Conservation (phyloP, 2,113 vertebrate species). For the Scortum barcoo region DNA sequence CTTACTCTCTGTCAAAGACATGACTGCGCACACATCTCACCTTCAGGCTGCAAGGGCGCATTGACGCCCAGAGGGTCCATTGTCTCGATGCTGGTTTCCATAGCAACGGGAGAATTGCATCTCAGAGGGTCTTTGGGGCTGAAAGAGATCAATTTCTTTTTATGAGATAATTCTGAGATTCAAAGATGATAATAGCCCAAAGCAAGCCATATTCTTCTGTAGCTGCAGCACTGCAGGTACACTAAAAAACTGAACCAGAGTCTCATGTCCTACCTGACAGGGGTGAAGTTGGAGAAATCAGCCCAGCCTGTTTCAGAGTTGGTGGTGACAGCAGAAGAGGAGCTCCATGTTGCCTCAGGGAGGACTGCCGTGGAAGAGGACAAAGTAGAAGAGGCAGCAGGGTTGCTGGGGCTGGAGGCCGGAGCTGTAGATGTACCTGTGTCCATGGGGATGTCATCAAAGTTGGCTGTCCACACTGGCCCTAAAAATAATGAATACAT, state of each 20-base stretch:
- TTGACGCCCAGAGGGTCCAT: conserved; percentile 90
- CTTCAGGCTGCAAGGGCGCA: conserved; percentile 85
- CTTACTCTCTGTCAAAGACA: not conserved
- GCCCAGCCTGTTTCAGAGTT: conserved; percentile 93
- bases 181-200: not conserved
- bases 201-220: not conserved
- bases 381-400: conserved; percentile 67
- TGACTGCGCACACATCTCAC: conserved; percentile 79
- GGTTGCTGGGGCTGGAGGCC: conserved; percentile 77
- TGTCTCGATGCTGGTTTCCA: conserved; percentile 95
- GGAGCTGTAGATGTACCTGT: conserved; percentile 87
- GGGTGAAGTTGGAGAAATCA: conserved; percentile 92
- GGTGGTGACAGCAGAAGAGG: conserved; percentile 83
- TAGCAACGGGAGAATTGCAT: conserved; percentile 97
- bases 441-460: conserved; percentile 97
- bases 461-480: conserved; percentile 94
- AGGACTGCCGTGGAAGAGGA: conserved; percentile 50
- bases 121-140: conserved; percentile 94
- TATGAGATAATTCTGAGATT: not conserved
- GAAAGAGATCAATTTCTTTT: conserved; percentile 52
- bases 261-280: conserved; percentile 85
- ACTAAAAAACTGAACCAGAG: not conserved
- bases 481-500: conserved; percentile 76
- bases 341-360: conserved; percentile 87
- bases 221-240: not conserved